A percentile compares a stretch with the other conserved stretches of the same genome.
Evolutionary conservation across 2,797 vertebrate species (phyloP).

Genomic region (Sciurus vulgaris): DNA sequence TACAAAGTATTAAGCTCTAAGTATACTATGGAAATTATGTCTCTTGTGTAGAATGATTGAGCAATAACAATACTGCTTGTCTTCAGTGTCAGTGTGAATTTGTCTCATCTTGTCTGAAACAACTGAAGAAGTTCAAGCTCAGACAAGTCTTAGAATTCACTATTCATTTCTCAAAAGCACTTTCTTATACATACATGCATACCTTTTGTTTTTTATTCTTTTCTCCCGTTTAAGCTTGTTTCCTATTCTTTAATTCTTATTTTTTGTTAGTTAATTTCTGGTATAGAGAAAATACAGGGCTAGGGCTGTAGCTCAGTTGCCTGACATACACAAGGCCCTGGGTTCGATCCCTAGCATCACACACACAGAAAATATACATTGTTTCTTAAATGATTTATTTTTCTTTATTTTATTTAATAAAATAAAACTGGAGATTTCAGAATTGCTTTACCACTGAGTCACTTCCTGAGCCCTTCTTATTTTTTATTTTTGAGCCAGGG

Average conservation of each 20-base stretch:
- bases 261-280: neutral
- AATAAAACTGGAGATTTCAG: neutral
- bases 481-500: too few species aligned
- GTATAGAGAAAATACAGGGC: neutral
- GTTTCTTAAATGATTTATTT: neutral
- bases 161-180: slow-evolving; percentile 7
- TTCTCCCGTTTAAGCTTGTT: slow-evolving; percentile 1
- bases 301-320: neutral
- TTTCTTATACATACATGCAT: neutral
- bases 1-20: neutral
- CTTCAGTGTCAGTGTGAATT: slow-evolving; percentile 13
- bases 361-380: neutral
- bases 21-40: slow-evolving; percentile 13
- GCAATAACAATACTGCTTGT: slow-evolving; percentile 1
- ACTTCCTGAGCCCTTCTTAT: too few species aligned
- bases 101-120: slow-evolving; percentile 61
- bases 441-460: too few species aligned
- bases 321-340: neutral
- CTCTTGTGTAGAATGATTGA: neutral
- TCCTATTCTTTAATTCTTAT: neutral
- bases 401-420: too few species aligned
- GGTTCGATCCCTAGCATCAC: neutral
- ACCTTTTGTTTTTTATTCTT: neutral
- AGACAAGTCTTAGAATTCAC: slow-evolving; percentile 4
- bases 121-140: slow-evolving; percentile 1